Conservation (phyloP, 2,888 invertebrate genomes). For the Thecophora atra region DNA sequence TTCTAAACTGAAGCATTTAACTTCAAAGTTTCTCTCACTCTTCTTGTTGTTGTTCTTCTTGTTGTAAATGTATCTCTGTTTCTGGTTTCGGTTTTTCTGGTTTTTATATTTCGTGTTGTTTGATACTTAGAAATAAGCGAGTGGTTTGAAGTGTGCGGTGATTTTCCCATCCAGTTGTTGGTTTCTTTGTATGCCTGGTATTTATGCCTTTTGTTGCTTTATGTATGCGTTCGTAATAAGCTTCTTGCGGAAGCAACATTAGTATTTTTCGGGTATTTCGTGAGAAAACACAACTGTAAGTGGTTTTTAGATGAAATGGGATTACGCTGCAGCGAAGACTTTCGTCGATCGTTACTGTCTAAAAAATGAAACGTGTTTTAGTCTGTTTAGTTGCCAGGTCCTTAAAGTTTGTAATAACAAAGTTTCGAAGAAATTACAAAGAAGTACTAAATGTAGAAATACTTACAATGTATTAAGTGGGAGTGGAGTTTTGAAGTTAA, state of each 20-base stretch:
- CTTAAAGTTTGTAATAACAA: conserved; percentile 6
- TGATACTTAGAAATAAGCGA: background rate
- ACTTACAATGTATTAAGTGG: too few species aligned
- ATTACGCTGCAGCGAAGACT: background rate
- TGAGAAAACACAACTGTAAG: background rate
- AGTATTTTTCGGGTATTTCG: background rate
- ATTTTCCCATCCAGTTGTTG: background rate
- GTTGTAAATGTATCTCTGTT: conserved; percentile 1
- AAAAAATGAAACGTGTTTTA: background rate
- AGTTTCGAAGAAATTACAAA: background rate
- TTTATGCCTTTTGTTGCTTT: background rate
- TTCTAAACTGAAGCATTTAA: conserved; percentile 21
- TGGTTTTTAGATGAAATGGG: background rate
- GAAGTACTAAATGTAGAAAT: too few species aligned
- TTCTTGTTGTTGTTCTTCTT: background rate
- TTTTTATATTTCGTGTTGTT: too few species aligned
- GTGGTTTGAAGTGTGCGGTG: background rate
- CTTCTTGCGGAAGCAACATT: conserved; percentile 7
- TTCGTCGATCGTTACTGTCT: background rate
- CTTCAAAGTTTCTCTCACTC: conserved; percentile 16
- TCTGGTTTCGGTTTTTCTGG: background rate
- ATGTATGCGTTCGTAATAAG: conserved; percentile 3
- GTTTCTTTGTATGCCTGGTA: background rate
- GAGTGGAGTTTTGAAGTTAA: too few species aligned
- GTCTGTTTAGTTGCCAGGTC: background rate